A percentile compares a stretch with the other conserved stretches of the same genome.
Conservation (phyloP, 2,888 invertebrate genomes). For the Cephus pygmeus region DNA sequence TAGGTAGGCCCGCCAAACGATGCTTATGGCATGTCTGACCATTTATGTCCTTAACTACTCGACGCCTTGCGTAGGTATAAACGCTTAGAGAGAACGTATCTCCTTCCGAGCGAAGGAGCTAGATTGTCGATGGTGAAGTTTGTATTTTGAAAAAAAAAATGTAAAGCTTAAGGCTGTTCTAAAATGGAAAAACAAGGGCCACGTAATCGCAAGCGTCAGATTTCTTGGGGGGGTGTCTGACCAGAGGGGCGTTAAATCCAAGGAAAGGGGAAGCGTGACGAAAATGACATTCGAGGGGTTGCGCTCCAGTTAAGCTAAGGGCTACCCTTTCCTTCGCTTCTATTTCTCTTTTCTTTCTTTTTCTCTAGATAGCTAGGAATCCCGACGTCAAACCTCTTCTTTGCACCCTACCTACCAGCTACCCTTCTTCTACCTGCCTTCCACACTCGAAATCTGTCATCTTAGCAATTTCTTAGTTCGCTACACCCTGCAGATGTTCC, state of each 20-base stretch:
- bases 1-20: background rate
- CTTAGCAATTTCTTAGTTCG: conserved; percentile 2
- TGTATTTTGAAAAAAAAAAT: background rate
- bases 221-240: background rate
- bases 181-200: background rate
- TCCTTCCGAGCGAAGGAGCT: background rate
- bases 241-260: background rate
- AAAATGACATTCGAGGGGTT: background rate
- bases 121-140: background rate
- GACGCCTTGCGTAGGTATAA: background rate
- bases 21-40: background rate
- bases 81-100: background rate
- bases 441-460: background rate
- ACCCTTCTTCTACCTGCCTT: background rate
- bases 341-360: background rate
- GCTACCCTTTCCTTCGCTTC: background rate
- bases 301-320: background rate
- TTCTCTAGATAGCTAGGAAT: background rate
- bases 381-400: background rate
- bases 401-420: background rate
- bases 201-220: background rate
- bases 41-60: background rate
- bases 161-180: background rate
- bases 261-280: background rate
- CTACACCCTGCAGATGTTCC: background rate